Evolutionary conservation across 2,797 vertebrate species (phyloP).

Genomic region (Telmatherina bonti): DNA sequence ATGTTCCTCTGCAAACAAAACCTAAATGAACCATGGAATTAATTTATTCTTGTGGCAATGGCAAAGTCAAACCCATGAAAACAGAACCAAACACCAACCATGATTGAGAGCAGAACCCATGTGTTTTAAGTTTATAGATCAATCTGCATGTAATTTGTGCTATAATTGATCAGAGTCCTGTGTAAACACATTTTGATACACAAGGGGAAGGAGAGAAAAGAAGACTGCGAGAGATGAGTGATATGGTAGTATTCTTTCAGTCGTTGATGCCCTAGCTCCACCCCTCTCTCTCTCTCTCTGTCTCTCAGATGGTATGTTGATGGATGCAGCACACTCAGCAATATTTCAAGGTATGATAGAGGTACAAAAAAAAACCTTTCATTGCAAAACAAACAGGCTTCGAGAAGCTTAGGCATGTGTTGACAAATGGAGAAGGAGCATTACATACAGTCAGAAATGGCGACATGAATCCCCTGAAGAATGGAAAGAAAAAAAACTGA

Average conservation of each 20-base stretch:
- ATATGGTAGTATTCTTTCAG: conserved; percentile 9
- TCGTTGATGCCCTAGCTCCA: conserved; percentile 15
- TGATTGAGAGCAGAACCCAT: conserved; percentile 70
- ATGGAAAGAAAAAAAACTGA: conserved; percentile 52
- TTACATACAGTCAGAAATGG: conserved; percentile 69
- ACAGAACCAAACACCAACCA: conserved; percentile 56
- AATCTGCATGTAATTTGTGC: conserved; percentile 72
- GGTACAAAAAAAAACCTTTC: conserved; percentile 55
- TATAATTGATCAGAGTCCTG: conserved; percentile 61
- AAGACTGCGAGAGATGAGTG: conserved; percentile 46
- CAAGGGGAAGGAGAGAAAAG: conserved; percentile 13
- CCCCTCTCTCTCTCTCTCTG: conserved; percentile 18
- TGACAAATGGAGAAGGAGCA: conserved; percentile 71
- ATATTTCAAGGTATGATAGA: conserved; percentile 70
- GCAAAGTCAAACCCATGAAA: conserved; percentile 54
- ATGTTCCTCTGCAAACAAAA: conserved; percentile 55
- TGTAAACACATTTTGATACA: conserved; percentile 71
- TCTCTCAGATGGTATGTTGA: conserved; percentile 47
- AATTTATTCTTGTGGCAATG: conserved; percentile 60
- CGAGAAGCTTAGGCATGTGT: conserved; percentile 66
- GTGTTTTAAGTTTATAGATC: conserved; percentile 71
- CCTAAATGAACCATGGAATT: conserved; percentile 56
- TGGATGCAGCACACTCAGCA: conserved; percentile 65
- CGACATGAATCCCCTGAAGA: conserved; percentile 66
- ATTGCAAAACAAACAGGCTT: conserved; percentile 70